Percentiles rank a stretch among this genome's conserved stretches.
Conservation (phyloP, 2,888 invertebrate species). For the Calephelis perditalis region DNA sequence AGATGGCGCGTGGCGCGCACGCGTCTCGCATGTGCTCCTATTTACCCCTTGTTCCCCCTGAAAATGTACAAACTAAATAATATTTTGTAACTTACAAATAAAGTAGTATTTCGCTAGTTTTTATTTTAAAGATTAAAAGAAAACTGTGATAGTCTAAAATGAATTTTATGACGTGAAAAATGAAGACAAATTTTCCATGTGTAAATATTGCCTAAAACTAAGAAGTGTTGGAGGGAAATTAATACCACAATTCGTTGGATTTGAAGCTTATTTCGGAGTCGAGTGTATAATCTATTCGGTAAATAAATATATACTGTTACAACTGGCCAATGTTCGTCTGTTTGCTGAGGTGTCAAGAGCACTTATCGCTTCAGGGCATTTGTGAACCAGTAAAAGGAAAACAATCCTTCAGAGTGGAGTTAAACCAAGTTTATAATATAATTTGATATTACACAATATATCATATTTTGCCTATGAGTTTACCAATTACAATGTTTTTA, state of each 20-base stretch:
- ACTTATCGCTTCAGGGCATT: constrained; percentile 43
- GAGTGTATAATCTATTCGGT: constrained; percentile 66
- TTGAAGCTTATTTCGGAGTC: constrained; percentile 70
- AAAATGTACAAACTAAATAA: constrained; percentile 21
- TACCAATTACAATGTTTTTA: no score
- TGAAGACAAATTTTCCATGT: constrained; percentile 34
- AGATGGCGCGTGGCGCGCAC: constrained; percentile 66
- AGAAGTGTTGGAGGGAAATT: constrained; percentile 76
- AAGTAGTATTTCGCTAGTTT: constrained; percentile 19
- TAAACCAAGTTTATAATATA: no score
- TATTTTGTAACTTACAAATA: constrained; percentile 19
- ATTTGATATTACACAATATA: no score
- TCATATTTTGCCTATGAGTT: no score
- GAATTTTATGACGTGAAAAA: constrained; percentile 31
- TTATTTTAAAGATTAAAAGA: constrained; percentile 31
- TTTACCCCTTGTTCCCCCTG: constrained; percentile 56
- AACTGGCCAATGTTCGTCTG: constrained; percentile 44
- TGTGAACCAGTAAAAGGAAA: constrained; percentile 4
- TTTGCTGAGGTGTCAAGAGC: constrained; percentile 54
- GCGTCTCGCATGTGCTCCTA: constrained; percentile 62
- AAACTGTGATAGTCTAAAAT: constrained; percentile 34
- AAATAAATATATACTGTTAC: constrained; percentile 60
- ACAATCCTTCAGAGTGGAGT: neutral
- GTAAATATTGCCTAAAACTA: constrained; percentile 52
- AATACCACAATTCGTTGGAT: constrained; percentile 76